Evolutionary conservation across 2,888 invertebrate genomes (phyloP).

Genomic region (Temnothorax rugatulus): DNA sequence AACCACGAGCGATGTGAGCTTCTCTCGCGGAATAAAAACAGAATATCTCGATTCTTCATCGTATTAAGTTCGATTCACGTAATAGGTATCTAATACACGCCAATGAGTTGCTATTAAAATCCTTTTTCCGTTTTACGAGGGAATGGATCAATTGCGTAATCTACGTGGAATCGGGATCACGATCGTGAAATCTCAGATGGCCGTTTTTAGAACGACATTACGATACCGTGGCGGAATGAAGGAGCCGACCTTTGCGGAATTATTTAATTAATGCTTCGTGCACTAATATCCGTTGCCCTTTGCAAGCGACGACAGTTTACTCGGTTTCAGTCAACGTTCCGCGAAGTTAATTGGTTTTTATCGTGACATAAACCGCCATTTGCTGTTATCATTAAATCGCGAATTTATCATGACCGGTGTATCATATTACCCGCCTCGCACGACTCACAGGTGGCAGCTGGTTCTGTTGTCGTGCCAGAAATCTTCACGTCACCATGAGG

Average conservation of each 20-base stretch:
- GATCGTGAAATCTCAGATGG: not conserved
- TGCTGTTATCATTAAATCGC: conserved; percentile 57
- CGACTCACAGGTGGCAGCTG: conserved; percentile 21
- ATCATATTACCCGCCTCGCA: conserved; percentile 25
- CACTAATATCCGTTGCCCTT: conserved; percentile 40
- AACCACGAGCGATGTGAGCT: not conserved
- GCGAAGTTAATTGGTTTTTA: conserved; percentile 59
- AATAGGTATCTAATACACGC: conserved; percentile 4
- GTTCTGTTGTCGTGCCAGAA: conserved; percentile 33
- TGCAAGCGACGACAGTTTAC: conserved; percentile 36
- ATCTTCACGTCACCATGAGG: conserved; percentile 5
- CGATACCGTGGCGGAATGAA: not conserved
- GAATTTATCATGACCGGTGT: conserved; percentile 50
- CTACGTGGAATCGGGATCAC: not conserved
- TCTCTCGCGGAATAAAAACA: not conserved
- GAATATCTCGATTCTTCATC: conserved; percentile 6
- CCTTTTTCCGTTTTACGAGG: not conserved
- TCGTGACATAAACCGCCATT: conserved; percentile 57
- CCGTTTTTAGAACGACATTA: not conserved
- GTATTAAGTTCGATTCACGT: not conserved
- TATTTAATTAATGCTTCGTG: conserved; percentile 53
- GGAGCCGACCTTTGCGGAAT: conserved; percentile 31
- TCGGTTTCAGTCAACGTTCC: conserved; percentile 23
- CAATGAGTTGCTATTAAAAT: not conserved
- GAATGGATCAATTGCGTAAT: not conserved